phyloP scores from a whole-genome alignment of 2,113 vertebrate genomes.

The Eublepharis macularius region DNA sequence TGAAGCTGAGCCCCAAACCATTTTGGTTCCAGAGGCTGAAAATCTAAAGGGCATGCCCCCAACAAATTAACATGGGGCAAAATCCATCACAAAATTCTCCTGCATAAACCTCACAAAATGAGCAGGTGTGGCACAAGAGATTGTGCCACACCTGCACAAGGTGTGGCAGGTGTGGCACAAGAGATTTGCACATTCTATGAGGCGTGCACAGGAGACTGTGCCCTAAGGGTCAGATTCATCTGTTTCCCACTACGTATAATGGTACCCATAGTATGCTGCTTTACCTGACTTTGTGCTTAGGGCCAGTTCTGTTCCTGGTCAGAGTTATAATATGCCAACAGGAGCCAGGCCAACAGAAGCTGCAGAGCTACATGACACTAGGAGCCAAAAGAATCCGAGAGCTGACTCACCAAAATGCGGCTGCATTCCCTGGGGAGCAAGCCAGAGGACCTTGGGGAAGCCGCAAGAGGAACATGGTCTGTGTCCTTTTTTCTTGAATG shows the following conservation, averaged over 20 bases:
- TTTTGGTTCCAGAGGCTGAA: not conserved
- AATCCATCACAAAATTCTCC: not conserved
- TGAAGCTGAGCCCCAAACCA: not conserved
- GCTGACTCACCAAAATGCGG: slow-evolving; percentile 40
- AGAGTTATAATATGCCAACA: not conserved
- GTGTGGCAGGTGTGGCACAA: not conserved
- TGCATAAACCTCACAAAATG: too few relatives aligned
- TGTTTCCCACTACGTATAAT: not conserved
- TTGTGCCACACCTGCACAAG: too few relatives aligned
- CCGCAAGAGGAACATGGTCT: slow-evolving; percentile 20
- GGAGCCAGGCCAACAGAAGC: slow-evolving; percentile 51
- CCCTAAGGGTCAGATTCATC: not conserved
- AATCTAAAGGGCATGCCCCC: not conserved
- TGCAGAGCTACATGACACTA: slow-evolving; percentile 6
- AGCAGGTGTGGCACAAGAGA: not conserved
- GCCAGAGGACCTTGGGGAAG: not conserved
- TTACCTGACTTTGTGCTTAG: not conserved
- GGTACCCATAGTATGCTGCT: not conserved
- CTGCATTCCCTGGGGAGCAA: not conserved
- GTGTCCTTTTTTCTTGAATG: slow-evolving; percentile 15
- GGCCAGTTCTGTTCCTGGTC: not conserved
- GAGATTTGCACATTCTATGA: not conserved
- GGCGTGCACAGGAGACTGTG: not conserved
- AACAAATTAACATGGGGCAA: not conserved
- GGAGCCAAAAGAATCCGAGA: not conserved